These are phyloP conservation scores for Ceryle rudis DNA, from an alignment of 2,797 vertebrate genomes.

Conservation along the genomic window DNA sequence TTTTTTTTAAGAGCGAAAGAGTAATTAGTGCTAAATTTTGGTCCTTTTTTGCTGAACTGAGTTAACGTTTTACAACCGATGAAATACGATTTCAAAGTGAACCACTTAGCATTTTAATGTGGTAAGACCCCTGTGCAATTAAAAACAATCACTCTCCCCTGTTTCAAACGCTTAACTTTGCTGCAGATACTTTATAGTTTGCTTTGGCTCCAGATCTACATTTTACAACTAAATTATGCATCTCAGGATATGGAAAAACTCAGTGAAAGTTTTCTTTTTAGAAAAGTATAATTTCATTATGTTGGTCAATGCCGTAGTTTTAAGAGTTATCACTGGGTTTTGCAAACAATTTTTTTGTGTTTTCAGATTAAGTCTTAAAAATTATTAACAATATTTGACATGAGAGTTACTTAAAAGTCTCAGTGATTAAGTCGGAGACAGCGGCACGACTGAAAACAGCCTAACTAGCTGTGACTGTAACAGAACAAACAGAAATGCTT, in stretches of 20 bases:
- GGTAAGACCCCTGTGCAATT: slow-evolving; percentile 49
- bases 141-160: slow-evolving; percentile 63
- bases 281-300: neutral
- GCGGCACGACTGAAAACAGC: neutral
- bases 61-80: neutral
- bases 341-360: neutral
- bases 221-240: slow-evolving; percentile 56
- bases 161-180: slow-evolving; percentile 56
- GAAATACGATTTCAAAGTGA: slow-evolving; percentile 61
- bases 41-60: neutral
- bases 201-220: slow-evolving; percentile 59
- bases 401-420: neutral
- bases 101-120: slow-evolving; percentile 54
- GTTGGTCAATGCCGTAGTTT: neutral
- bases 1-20: neutral
- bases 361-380: neutral
- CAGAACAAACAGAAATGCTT: neutral
- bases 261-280: neutral
- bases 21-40: neutral
- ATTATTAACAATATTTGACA: neutral
- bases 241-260: slow-evolving; percentile 21
- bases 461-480: neutral
- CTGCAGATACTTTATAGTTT: slow-evolving; percentile 62
- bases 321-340: neutral
- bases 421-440: neutral